Conservation (phyloP, 1,140 invertebrate species). For the Eueides isabella region DNA sequence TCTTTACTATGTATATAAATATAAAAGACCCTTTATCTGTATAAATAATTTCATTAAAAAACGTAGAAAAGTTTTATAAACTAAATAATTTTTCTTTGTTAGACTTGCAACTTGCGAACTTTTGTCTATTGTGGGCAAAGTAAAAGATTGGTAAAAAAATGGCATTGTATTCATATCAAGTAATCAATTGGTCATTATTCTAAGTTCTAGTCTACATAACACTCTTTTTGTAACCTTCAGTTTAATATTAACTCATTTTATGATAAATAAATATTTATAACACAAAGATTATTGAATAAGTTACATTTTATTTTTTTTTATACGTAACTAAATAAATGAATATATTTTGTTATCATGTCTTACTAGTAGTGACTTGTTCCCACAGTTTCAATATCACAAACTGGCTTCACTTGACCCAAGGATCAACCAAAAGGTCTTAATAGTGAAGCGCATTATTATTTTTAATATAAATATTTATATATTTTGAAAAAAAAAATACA, state of each 20-base stretch:
- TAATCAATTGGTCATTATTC: neutral
- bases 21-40: too few species aligned
- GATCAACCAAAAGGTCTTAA: conserved; percentile 45
- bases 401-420: conserved; percentile 46
- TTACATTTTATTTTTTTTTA: neutral
- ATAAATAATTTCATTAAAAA: too few species aligned
- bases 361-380: conserved; percentile 18
- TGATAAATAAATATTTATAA: neutral
- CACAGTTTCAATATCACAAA: conserved; percentile 46
- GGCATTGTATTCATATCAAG: neutral
- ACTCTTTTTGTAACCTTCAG: conserved; percentile 2
- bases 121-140: neutral
- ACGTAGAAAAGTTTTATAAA: neutral
- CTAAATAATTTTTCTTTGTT: neutral
- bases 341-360: neutral
- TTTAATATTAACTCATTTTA: neutral
- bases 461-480: conserved; percentile 4
- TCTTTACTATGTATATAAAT: too few species aligned
- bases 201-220: conserved; percentile 10
- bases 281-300: neutral
- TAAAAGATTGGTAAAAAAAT: neutral
- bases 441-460: neutral
- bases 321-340: neutral
- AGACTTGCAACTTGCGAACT: neutral
- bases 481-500: neutral